These are phyloP conservation scores for Buathra laborator DNA, from an alignment of 2,888 invertebrate species.

Conservation along the genomic window DNA sequence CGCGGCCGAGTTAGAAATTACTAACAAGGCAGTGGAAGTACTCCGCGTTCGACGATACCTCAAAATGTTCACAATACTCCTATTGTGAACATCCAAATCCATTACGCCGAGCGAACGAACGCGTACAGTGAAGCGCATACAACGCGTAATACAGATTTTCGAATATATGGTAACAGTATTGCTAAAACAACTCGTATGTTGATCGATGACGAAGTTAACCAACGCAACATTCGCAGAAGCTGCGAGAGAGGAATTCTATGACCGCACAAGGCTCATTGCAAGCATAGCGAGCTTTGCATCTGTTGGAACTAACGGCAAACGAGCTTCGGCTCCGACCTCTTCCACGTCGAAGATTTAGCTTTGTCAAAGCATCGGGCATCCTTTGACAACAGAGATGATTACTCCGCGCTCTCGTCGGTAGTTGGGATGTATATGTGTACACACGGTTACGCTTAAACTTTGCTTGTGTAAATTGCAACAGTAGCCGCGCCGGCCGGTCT, in stretches of 20 bases:
- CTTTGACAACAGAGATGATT: constrained; percentile 50
- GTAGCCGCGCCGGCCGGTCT: constrained; percentile 3
- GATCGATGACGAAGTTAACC: constrained; percentile 38
- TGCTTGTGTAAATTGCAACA: constrained; percentile 31
- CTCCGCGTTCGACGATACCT: constrained; percentile 44
- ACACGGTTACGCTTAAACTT: constrained; percentile 20
- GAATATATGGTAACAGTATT: background rate
- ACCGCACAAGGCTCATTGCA: constrained; percentile 28
- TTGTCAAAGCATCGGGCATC: constrained; percentile 43
- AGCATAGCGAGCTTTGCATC: constrained; percentile 8
- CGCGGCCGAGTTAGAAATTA: background rate
- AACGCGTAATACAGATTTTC: background rate
- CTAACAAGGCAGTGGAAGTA: background rate
- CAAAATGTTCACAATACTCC: constrained; percentile 50
- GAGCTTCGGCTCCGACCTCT: constrained; percentile 10
- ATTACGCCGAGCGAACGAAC: constrained; percentile 54
- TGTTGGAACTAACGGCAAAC: constrained; percentile 34
- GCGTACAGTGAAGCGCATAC: background rate
- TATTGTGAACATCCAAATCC: constrained; percentile 45
- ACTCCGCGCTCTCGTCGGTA: background rate
- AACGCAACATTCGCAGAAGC: constrained; percentile 7
- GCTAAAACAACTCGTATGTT: constrained; percentile 4
- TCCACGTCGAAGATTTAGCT: constrained; percentile 39
- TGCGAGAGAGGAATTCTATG: constrained; percentile 47
- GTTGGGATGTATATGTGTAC: background rate